These are phyloP conservation scores for Hydroisotoma schaefferi DNA, from an alignment of 2,888 invertebrate species.

Conservation along the genomic window DNA sequence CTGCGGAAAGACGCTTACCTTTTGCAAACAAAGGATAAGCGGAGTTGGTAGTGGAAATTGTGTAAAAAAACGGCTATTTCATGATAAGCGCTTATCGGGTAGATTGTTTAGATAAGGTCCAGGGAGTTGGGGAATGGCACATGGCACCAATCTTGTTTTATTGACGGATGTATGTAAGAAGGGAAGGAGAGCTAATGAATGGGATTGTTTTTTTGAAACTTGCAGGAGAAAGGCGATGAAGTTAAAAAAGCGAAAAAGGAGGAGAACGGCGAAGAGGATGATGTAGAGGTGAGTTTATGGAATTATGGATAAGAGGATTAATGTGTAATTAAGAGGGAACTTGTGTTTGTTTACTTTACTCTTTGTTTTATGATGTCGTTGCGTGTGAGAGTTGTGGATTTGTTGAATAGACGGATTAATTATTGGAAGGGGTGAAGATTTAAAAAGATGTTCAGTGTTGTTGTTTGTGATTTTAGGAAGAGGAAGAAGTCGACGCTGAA, in stretches of 20 bases:
- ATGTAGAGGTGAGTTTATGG: constrained; percentile 56
- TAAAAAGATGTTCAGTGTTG: no score
- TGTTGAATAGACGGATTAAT: no score
- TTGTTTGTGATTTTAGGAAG: constrained; percentile 44
- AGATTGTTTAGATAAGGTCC: no score
- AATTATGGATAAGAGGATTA: not conserved
- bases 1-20: not conserved
- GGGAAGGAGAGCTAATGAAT: no score
- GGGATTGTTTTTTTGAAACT: not conserved
- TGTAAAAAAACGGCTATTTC: not conserved
- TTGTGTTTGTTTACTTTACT: no score
- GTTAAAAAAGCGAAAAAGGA: constrained; percentile 76
- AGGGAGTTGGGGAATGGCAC: no score
- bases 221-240: constrained; percentile 68
- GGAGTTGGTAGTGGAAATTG: not conserved
- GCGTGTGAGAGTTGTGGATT: no score
- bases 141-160: no score
- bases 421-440: no score
- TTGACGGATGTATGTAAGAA: no score
- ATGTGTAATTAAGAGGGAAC: no score
- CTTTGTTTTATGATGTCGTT: no score
- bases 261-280: constrained; percentile 69
- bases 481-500: constrained; percentile 60
- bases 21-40: not conserved
- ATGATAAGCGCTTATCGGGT: not conserved